These are phyloP conservation scores for Chrysina gloriosa DNA, from an alignment of 2,888 invertebrate genomes.

Conservation along the genomic window DNA sequence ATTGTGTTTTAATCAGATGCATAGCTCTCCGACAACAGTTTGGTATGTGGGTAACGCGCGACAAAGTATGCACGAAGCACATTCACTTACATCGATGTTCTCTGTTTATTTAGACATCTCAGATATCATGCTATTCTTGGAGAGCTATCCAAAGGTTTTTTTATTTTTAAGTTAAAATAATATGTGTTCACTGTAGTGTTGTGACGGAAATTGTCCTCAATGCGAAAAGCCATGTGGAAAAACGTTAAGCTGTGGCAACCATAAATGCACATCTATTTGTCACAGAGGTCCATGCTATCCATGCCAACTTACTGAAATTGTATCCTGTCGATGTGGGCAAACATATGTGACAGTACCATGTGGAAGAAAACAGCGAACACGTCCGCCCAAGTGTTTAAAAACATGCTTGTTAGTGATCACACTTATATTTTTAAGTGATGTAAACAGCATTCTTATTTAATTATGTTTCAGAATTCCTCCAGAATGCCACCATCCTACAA, in stretches of 20 bases:
- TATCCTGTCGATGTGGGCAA: constrained; percentile 84
- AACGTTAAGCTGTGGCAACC: constrained; percentile 85
- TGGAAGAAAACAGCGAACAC: constrained; percentile 81
- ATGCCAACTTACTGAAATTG: constrained; percentile 77
- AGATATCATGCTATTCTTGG: too few relatives aligned
- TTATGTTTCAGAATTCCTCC: constrained; percentile 71
- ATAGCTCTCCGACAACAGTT: too few relatives aligned
- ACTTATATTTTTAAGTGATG: too few relatives aligned
- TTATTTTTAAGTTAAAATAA: constrained; percentile 9
- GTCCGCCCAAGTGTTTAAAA: constrained; percentile 82
- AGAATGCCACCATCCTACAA: constrained; percentile 84
- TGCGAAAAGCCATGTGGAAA: constrained; percentile 89
- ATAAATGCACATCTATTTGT: constrained; percentile 85
- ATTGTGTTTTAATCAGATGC: too few relatives aligned
- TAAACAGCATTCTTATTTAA: too few relatives aligned
- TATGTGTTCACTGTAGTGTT: constrained; percentile 72
- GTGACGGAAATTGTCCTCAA: constrained; percentile 83
- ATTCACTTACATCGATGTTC: too few relatives aligned
- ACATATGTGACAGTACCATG: constrained; percentile 86
- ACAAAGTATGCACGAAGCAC: too few relatives aligned
- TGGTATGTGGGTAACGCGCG: too few relatives aligned
- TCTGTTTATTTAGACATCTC: too few relatives aligned
- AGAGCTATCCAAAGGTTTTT: too few relatives aligned
- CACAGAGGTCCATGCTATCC: constrained; percentile 89
- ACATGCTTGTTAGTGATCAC: constrained; percentile 74